phyloP scores from a whole-genome alignment of 2,113 vertebrate species.

The Peromyscus californicus region DNA sequence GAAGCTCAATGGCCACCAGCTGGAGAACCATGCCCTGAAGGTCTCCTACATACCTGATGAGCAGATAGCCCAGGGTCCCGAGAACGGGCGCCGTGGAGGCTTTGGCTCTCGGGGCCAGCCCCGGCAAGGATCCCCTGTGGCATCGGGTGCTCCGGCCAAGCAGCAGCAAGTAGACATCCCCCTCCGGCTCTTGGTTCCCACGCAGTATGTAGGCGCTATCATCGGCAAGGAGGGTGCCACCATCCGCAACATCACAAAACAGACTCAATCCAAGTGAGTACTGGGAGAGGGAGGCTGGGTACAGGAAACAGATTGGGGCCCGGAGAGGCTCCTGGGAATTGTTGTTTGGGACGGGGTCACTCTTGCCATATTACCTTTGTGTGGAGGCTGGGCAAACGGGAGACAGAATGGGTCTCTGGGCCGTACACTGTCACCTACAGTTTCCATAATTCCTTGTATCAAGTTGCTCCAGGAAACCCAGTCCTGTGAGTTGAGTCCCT shows the following conservation, averaged over 20 bases:
- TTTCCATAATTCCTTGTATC: neutral
- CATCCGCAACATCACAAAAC: conserved; percentile 97
- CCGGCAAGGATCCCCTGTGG: conserved; percentile 91
- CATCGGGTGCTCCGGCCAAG: conserved; percentile 90
- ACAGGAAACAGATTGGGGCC: neutral
- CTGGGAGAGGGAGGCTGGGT: neutral
- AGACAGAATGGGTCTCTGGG: neutral
- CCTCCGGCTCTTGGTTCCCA: conserved; percentile 96
- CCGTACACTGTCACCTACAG: fast-evolving
- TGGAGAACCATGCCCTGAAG: conserved; percentile 94
- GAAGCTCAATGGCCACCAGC: conserved; percentile 96
- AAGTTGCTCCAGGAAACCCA: too few species aligned
- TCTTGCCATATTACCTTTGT: neutral
- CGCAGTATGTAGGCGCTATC: conserved; percentile 96
- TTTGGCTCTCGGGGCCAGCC: conserved; percentile 90
- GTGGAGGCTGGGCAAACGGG: too few species aligned
- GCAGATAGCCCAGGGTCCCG: conserved; percentile 89
- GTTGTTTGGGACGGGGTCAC: neutral
- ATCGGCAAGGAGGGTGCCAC: conserved; percentile 98
- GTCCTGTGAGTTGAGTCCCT: neutral
- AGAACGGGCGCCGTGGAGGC: conserved; percentile 92
- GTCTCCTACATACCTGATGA: conserved; percentile 97
- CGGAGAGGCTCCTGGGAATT: neutral
- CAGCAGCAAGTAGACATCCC: conserved; percentile 95
- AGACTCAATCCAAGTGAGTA: conserved; percentile 97